phyloP scores from a whole-genome alignment of 2,888 invertebrate species.

The Octonoba sinensis region DNA sequence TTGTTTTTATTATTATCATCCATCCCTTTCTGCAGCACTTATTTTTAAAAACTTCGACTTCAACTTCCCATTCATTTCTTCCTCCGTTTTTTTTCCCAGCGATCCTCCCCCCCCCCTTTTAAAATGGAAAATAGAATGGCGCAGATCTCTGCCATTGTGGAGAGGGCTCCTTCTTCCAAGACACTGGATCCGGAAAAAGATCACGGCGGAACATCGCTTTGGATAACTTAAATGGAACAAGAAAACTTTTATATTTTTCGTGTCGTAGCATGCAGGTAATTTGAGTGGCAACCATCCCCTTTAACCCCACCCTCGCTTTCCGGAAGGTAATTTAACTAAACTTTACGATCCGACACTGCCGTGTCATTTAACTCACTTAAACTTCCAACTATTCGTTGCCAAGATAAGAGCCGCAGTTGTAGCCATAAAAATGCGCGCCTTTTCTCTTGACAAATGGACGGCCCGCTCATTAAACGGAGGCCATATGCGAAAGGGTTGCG shows the following conservation, averaged over 20 bases:
- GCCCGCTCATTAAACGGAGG: conserved; percentile 43
- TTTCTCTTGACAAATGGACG: conserved; percentile 42
- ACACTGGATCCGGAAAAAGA: conserved; percentile 55
- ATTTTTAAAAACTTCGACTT: no score
- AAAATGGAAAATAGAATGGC: no score
- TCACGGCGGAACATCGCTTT: conserved; percentile 29
- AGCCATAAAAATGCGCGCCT: conserved; percentile 39
- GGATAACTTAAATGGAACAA: conserved; percentile 24
- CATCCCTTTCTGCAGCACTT: no score
- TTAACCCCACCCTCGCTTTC: neutral
- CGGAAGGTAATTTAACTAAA: conserved; percentile 28
- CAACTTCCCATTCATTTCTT: no score
- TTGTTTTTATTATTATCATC: no score
- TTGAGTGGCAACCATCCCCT: neutral
- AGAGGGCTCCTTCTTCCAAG: conserved; percentile 50
- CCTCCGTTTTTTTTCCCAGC: neutral
- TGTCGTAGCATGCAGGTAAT: conserved; percentile 39
- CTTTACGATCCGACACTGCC: conserved; percentile 50
- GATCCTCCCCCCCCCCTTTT: neutral
- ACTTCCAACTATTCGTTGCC: conserved; percentile 49
- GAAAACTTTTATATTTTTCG: conserved; percentile 52
- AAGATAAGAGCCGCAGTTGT: conserved; percentile 5
- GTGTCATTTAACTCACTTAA: conserved; percentile 62
- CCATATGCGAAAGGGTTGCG: conserved; percentile 23
- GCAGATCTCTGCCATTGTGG: conserved; percentile 29